phyloP scores from a whole-genome alignment of 2,113 vertebrate genomes.

The Saccopteryx leptura region DNA sequence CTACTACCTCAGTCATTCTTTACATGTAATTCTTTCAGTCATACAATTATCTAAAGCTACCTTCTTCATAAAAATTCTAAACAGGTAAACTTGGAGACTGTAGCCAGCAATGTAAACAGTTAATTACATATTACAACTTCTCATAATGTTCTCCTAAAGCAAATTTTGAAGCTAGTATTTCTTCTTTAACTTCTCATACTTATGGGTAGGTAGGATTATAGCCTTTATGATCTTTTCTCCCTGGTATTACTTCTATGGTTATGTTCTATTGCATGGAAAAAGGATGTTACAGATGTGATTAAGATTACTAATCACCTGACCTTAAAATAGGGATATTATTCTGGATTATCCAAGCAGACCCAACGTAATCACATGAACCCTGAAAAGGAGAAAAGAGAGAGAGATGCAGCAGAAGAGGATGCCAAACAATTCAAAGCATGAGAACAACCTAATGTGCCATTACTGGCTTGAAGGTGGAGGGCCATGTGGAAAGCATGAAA shows the following conservation, averaged over 20 bases:
- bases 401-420: neutral
- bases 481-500: neutral
- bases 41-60: conserved; percentile 7
- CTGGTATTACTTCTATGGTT: neutral
- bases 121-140: conserved; percentile 37
- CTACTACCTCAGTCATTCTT: neutral
- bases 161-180: conserved; percentile 5
- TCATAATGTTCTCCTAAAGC: neutral
- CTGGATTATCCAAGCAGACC: neutral
- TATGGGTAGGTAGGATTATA: conserved; percentile 13
- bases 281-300: neutral
- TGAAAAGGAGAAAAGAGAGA: neutral
- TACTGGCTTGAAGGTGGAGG: neutral
- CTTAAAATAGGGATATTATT: conserved; percentile 28
- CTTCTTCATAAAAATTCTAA: conserved; percentile 41
- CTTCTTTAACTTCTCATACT: conserved; percentile 55
- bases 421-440: neutral
- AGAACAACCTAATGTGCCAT: neutral
- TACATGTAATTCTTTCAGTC: conserved; percentile 3
- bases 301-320: conserved; percentile 26
- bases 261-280: neutral
- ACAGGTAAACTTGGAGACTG: conserved; percentile 4
- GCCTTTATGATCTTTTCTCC: neutral
- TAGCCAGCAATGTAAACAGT: neutral
- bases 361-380: neutral